Base-by-base conservation (phyloP, 2,113 vertebrate genomes). In the Bufo gargarizans region DNA sequence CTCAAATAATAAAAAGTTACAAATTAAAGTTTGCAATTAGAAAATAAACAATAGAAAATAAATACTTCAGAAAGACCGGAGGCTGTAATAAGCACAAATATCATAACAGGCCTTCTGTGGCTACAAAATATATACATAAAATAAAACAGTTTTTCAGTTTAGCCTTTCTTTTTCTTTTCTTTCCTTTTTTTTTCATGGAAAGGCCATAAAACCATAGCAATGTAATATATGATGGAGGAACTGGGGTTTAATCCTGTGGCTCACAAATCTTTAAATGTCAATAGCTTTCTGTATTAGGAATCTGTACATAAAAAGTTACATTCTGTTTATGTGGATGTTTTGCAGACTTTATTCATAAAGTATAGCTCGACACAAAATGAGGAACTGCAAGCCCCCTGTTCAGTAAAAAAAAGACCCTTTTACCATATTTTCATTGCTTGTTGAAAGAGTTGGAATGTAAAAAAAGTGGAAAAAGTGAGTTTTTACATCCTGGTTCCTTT, bases 311-410 rank as follows among this genome's bases (percentile, higher is more conserved):
- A 89, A 89, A 89, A 89, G 81, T 89, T 89, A 89, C 87, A 89
- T 89, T 89, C 87, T 84, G 87, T 89, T 89, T 89, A 89, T 89
- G 87, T 89, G 87, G 87, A 89, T 89, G 82, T 89, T 84, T 76
- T 89, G 87, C 87, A 89, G 87, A 89, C 87, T 89, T 89, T 89
- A 89, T 89, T 88, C 87, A 84, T 89, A 89, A 89, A 89, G 82
- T 84, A 89, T 78, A 89, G 81, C 71, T 67, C 33, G 50, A 58
- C 81, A 72, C 87, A 89, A 84, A 77, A 89, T 71, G 71, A 84
- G 87, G 22, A 76, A 76, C 87, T 84, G 74, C 87, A 19, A 89
- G 81, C 56, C 87, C 58, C 82, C 82, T 84, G 81, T 84, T 84
- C 20, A 61, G 78, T 12, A 55, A 88, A 86, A 76, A 69, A 84